Evolutionary conservation across 2,888 invertebrate species (phyloP).

Genomic region (Macroteleia sp.): DNA sequence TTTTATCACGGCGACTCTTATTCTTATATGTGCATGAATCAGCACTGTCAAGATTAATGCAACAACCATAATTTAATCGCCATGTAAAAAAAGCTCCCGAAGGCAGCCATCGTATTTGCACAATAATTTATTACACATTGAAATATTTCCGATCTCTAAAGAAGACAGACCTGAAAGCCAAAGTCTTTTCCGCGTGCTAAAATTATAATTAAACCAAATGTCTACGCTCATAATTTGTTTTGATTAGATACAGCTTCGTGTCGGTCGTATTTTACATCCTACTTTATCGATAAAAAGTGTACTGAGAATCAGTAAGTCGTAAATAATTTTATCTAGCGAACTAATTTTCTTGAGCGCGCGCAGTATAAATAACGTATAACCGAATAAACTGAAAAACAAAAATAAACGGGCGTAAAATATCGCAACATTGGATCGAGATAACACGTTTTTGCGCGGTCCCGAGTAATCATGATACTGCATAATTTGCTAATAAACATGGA

Average conservation of each 20-base stretch:
- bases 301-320: slow-evolving; percentile 12
- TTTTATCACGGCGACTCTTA: slow-evolving; percentile 27
- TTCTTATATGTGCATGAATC: slow-evolving; percentile 40
- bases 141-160: slow-evolving; percentile 15
- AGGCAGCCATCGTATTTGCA: slow-evolving; percentile 21
- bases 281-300: slow-evolving; percentile 21
- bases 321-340: slow-evolving; percentile 33
- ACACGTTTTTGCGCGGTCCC: slow-evolving; percentile 19
- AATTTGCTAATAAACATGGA: slow-evolving; percentile 57
- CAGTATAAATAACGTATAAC: slow-evolving; percentile 7
- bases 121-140: slow-evolving; percentile 33
- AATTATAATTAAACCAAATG: slow-evolving; percentile 32
- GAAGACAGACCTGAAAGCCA: neutral
- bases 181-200: neutral
- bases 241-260: slow-evolving; percentile 22
- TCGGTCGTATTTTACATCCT: neutral
- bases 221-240: slow-evolving; percentile 15
- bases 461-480: slow-evolving; percentile 33
- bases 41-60: slow-evolving; percentile 50
- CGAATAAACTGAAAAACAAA: slow-evolving; percentile 18
- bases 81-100: neutral
- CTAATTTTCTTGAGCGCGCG: slow-evolving; percentile 29
- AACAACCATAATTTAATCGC: slow-evolving; percentile 39
- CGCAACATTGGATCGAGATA: slow-evolving; percentile 14
- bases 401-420: slow-evolving; percentile 12